Base-by-base conservation (phyloP, 2,113 vertebrate genomes). In the Tetraodon nigroviridis region DNA sequence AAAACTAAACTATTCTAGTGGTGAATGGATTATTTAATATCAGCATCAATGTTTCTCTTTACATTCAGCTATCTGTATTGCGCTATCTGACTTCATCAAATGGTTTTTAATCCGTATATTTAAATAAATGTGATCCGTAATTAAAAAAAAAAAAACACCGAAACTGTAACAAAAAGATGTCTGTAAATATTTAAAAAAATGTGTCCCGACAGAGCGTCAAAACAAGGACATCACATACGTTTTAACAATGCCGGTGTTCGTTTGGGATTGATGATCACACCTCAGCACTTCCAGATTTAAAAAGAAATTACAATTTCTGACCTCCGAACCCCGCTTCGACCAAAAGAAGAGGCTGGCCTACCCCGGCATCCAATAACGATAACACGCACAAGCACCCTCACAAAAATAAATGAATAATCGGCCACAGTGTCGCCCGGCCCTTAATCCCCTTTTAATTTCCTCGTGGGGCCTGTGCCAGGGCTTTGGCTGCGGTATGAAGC, bases 401-500 rank as follows among this genome's bases (percentile, higher is more conserved):
- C 44, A 76, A 56, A 86, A 87, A 83, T 81, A 88, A 87, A 89
- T 83, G 81, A 89, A 84, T 76, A 84, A 87, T 77, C 64, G 73
- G 86, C 85, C 86, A 87, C 86, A 84, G 86, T 89, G 88, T 89
- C 85, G 82, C 88, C 76, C 85, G 80, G 82, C 84, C 84, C 83
- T 71, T 92, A 92, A 92, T 92, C 90, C 90, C 94, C 94, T 95
- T 98, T 97, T 98, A 97, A 98, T 98, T 98, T 98, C 94, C 92
- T 97, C 92, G 92, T 88, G 93, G 93, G 94, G 93, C 90, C 93
- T 90, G 87, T 90, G 92, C 92, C 92, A 93, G 87, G 79, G 89
- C 92, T 92, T 90, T 91, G 92, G 79, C 92, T 94, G 93, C 93
- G 91, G 92, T 90, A 88, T 10, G 65, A 67, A 71, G 73, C 80